These are phyloP conservation scores for Caenorhabditis parvicauda DNA, from an alignment of 2,888 invertebrate genomes.

Conservation along the genomic window DNA sequence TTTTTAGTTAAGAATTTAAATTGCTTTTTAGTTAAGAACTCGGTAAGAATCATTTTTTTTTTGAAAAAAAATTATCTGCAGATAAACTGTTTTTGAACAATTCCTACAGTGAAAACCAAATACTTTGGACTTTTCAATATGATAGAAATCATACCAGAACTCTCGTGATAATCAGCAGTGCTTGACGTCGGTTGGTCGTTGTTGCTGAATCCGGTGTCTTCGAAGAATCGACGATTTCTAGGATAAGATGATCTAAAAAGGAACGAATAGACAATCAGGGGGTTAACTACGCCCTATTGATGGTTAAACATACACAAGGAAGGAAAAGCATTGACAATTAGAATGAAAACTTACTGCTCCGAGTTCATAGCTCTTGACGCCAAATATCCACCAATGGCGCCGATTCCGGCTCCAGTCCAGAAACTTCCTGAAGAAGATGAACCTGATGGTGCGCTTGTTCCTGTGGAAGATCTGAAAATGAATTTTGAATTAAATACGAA, in stretches of 20 bases:
- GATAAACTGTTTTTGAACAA: neutral
- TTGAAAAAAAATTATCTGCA: neutral
- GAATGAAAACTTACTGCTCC: neutral
- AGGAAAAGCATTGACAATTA: neutral
- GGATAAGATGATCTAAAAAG: neutral
- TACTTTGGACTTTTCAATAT: neutral
- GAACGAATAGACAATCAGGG: neutral
- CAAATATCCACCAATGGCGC: constrained; percentile 55
- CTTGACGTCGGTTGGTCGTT: constrained; percentile 12
- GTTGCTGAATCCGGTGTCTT: constrained; percentile 16
- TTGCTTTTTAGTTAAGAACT: neutral
- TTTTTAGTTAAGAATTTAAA: no score
- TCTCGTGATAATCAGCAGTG: constrained; percentile 11
- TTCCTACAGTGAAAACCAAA: no score
- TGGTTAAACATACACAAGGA: neutral
- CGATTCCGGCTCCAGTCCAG: constrained; percentile 49
- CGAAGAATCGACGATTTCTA: constrained; percentile 2
- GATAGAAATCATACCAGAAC: constrained; percentile 3
- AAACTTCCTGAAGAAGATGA: constrained; percentile 21
- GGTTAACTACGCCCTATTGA: no score
- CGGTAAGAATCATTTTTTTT: neutral
- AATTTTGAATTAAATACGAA: no score
- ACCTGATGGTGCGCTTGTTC: constrained; percentile 2
- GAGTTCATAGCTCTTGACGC: constrained; percentile 6
- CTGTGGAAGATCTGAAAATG: neutral